A percentile compares a stretch with the other conserved stretches of the same genome.
phyloP scores from a whole-genome alignment of 1,140 invertebrate species.

The Neodiprion lecontei region DNA sequence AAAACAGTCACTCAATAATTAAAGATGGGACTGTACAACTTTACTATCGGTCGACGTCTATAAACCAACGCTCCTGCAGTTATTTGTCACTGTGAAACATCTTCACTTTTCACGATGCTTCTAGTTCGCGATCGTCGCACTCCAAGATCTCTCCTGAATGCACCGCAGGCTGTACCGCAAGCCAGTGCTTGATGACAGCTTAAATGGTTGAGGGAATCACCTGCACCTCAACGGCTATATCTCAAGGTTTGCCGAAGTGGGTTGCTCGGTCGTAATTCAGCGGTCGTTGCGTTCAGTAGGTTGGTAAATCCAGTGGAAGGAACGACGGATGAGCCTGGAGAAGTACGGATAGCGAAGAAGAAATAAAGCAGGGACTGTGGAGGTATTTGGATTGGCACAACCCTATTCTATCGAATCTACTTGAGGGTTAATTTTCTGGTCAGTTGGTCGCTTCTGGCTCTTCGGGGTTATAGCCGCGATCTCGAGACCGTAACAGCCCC shows the following conservation, averaged over 20 bases:
- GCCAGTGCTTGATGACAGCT: no score
- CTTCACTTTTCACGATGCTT: no score
- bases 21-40: no score
- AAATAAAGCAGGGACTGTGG: neutral
- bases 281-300: neutral
- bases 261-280: neutral
- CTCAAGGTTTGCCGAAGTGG: neutral
- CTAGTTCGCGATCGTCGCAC: no score
- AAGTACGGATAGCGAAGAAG: neutral
- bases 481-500: conserved; percentile 60
- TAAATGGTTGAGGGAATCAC: no score
- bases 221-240: no score
- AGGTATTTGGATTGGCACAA: neutral
- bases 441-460: conserved; percentile 64
- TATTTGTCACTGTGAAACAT: no score
- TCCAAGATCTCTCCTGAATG: no score
- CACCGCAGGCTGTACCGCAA: no score
- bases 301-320: neutral
- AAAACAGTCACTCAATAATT: no score
- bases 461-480: conserved; percentile 59
- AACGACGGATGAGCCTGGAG: neutral
- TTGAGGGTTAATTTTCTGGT: conserved; percentile 64
- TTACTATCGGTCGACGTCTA: no score
- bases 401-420: conserved; percentile 48
- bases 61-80: no score